phyloP scores from a whole-genome alignment of 2,888 invertebrate genomes.

The Meloe dianella region DNA sequence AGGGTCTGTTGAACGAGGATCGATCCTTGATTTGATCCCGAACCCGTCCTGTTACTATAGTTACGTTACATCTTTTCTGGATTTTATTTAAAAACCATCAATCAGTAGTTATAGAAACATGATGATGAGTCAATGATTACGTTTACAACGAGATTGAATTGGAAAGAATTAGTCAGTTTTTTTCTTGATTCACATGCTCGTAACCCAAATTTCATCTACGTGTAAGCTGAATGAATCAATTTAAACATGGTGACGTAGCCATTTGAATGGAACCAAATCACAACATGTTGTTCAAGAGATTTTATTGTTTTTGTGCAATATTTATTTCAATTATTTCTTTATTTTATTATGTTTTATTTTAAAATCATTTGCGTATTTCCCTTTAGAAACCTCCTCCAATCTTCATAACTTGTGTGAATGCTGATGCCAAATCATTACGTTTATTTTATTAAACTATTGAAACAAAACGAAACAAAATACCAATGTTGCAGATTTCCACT shows the following conservation, averaged over 20 bases:
- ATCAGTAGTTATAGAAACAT: no score
- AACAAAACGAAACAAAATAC: not conserved
- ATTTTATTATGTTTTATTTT: not conserved
- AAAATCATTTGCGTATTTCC: not conserved
- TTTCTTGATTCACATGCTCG: no score
- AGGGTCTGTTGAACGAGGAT: not conserved
- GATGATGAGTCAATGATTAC: no score
- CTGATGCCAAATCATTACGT: constrained; percentile 16
- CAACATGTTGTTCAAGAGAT: no score
- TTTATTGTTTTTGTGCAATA: not conserved
- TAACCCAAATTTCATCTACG: no score
- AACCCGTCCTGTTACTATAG: not conserved
- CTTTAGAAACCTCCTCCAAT: constrained; percentile 15
- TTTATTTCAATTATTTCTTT: not conserved
- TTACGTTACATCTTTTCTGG: not conserved
- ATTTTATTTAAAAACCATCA: not conserved
- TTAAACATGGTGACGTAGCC: no score
- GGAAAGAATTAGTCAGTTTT: no score
- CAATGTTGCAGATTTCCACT: constrained; percentile 62
- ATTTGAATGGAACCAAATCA: no score
- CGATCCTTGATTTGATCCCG: no score
- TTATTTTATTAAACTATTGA: constrained; percentile 16
- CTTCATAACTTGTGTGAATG: constrained; percentile 33
- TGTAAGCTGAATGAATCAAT: no score
- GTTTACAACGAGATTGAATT: no score